Conservation (phyloP, 92 coral and sea anemone genomes). For the Meandrina meandrites region DNA sequence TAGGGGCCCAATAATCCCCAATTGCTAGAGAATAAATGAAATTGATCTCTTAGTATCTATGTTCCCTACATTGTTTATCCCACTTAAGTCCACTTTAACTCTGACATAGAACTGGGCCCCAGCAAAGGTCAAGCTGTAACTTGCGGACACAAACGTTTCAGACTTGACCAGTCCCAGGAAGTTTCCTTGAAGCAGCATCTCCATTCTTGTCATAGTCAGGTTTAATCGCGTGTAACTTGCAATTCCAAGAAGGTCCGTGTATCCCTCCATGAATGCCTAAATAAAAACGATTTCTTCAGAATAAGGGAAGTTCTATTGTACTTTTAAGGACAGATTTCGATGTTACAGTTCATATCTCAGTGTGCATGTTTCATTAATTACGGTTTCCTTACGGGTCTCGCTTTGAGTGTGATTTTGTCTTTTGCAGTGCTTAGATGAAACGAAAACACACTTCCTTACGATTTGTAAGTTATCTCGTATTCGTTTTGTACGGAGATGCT, state of each 20-base stretch:
- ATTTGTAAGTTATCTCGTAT: too few relatives aligned
- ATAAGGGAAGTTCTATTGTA: too few relatives aligned
- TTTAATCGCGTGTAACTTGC: slow-evolving; percentile 75
- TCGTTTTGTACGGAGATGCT: too few relatives aligned
- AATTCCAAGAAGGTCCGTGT: slow-evolving; percentile 76
- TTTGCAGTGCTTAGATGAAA: too few relatives aligned
- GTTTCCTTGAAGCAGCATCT: slow-evolving; percentile 78
- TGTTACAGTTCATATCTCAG: too few relatives aligned
- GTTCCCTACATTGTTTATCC: slow-evolving; percentile 72
- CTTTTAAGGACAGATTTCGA: background rate
- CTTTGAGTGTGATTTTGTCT: too few relatives aligned
- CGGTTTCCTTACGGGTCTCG: too few relatives aligned
- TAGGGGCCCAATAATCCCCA: too few relatives aligned
- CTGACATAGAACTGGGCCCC: too few relatives aligned
- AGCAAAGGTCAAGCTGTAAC: slow-evolving; percentile 49
- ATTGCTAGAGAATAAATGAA: background rate
- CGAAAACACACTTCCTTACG: too few relatives aligned
- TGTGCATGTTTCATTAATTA: too few relatives aligned
- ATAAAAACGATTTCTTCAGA: background rate
- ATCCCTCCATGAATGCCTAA: slow-evolving; percentile 93
- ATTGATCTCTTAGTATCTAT: too few relatives aligned
- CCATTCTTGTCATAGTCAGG: slow-evolving; percentile 81
- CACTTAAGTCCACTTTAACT: slow-evolving; percentile 84
- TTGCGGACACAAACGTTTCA: slow-evolving; percentile 78
- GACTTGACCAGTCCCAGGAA: slow-evolving; percentile 86